Conservation (phyloP, 92 coral and sea anemone genomes). For the Phenganax marumi region DNA sequence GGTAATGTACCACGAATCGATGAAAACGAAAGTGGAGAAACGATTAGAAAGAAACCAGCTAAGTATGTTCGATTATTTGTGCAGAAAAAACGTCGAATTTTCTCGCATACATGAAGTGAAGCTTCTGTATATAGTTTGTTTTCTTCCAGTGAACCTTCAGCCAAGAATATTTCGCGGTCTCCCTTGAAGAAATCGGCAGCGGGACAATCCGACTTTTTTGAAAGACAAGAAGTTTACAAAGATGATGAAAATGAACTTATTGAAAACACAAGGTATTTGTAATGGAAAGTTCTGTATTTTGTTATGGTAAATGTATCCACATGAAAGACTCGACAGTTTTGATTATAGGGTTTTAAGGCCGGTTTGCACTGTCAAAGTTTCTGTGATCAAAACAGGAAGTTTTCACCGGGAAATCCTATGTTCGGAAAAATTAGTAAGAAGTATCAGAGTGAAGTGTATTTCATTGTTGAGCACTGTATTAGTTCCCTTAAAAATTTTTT, state of each 20-base stretch:
- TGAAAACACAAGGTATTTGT: neutral
- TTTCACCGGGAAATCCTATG: too few relatives aligned
- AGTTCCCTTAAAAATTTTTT: too few relatives aligned
- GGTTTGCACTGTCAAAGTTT: too few relatives aligned
- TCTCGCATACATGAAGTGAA: neutral
- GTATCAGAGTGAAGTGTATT: too few relatives aligned
- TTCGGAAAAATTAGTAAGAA: too few relatives aligned
- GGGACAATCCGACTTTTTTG: neutral
- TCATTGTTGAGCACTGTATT: too few relatives aligned
- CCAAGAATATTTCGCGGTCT: conserved; percentile 1
- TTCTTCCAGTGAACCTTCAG: neutral
- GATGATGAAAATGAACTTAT: neutral
- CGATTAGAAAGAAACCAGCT: neutral
- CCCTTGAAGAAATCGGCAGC: neutral
- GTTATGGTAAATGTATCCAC: too few relatives aligned
- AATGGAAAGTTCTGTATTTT: neutral
- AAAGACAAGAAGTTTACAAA: neutral
- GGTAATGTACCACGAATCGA: neutral
- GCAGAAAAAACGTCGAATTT: neutral
- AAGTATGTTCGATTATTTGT: too few relatives aligned
- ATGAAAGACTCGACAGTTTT: too few relatives aligned
- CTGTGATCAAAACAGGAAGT: too few relatives aligned
- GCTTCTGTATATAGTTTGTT: neutral
- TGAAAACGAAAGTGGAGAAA: neutral
- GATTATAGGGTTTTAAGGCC: too few relatives aligned